Conservation (phyloP, 2,113 vertebrate genomes). For the Labeo rohita region DNA sequence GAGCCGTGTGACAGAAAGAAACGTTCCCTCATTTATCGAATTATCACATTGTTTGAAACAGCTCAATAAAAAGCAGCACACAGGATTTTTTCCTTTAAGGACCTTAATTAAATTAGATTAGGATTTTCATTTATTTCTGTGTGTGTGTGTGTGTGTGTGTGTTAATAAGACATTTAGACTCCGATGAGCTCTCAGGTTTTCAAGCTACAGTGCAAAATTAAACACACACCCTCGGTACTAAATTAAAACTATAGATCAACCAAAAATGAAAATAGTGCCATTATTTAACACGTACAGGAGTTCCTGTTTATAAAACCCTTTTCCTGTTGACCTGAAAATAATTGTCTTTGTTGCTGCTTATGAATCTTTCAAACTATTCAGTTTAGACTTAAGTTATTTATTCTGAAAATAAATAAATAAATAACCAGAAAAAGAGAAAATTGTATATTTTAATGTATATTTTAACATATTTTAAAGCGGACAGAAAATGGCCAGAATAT, state of each 20-base stretch:
- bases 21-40: slow-evolving; percentile 8
- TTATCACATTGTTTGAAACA: slow-evolving; percentile 16
- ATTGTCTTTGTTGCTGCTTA: background rate
- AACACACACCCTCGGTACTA: background rate
- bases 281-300: no score
- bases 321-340: no score
- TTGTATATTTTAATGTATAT: no score
- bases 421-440: no score
- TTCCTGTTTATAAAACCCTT: no score
- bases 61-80: background rate
- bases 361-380: background rate
- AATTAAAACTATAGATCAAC: background rate
- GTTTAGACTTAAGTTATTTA: no score
- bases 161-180: background rate
- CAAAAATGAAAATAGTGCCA: background rate
- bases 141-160: background rate
- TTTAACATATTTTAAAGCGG: no score
- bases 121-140: background rate
- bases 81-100: slow-evolving; percentile 8
- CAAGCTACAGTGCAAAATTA: background rate
- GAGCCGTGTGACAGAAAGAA: slow-evolving; percentile 6
- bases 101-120: slow-evolving; percentile 5
- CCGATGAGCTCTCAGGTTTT: background rate
- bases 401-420: no score
- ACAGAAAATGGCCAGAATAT: no score